Evolutionary conservation across 2,113 vertebrate genomes (phyloP).

Genomic region (Cisticola juncidis): DNA sequence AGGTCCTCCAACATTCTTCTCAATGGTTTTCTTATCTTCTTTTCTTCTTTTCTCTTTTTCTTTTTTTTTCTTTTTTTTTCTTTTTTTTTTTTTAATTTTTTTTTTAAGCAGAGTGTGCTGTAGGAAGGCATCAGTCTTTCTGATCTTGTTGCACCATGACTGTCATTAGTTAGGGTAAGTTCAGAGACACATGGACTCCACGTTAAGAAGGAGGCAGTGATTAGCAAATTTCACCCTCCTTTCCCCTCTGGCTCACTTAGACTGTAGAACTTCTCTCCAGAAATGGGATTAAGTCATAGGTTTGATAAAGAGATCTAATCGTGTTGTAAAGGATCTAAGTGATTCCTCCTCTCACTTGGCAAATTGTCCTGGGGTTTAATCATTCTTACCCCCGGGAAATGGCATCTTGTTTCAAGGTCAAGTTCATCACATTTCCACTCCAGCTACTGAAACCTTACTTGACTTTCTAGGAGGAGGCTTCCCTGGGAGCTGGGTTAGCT

Average conservation of each 20-base stretch:
- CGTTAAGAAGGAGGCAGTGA: background rate
- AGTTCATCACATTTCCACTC: conserved; percentile 1
- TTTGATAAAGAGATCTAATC: conserved; percentile 48
- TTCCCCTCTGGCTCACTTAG: background rate
- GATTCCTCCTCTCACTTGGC: conserved; percentile 47
- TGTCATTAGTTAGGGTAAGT: background rate
- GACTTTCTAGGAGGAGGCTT: background rate
- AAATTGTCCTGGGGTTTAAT: conserved; percentile 22
- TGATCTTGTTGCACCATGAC: background rate
- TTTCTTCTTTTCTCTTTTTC: too few relatives aligned
- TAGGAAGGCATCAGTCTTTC: background rate
- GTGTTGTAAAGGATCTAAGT: background rate
- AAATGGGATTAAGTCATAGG: conserved; percentile 42
- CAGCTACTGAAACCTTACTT: background rate
- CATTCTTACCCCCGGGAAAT: conserved; percentile 21
- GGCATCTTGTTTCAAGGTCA: conserved; percentile 40
- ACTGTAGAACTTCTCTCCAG: background rate
- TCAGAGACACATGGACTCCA: background rate
- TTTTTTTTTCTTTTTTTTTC: too few relatives aligned
- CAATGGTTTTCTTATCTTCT: too few relatives aligned
- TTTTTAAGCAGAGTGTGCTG: background rate
- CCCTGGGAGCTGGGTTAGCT: background rate
- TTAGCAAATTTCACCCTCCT: background rate
- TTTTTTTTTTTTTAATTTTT: too few relatives aligned
- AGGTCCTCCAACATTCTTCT: background rate